Base-by-base conservation (phyloP, 1,140 invertebrate genomes). In the Nymphalis io region DNA sequence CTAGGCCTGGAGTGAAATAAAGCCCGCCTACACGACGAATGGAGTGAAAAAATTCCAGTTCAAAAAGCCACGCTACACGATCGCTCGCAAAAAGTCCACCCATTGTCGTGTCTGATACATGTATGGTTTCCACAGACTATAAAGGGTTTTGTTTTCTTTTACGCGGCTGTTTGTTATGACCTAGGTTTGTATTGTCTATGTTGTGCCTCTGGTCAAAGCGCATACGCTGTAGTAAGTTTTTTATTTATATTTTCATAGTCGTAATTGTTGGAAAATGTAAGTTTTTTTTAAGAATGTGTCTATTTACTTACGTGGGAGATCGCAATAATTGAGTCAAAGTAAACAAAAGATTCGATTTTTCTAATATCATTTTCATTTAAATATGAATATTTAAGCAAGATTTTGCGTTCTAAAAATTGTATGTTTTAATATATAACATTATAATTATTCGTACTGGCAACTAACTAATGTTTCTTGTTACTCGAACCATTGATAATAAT, bases 1-100 rank as follows among this genome's bases (percentile, higher is more conserved):
- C 87, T 89, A 74, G 66, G 38, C 73, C 68, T 72, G 74, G 74
- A 78, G 76, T 74, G 76, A 84, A 84, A 88, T 85, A 87, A 85
- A 84, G 80, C 81, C 64, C 71, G 80, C 80, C 64, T 73, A 73
- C 68, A 74, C 78, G 78, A 72, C 80, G 83, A 85, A 86, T 84
- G 84, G 79, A 87, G 84, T 84, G 85, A 88, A 90, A 88, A 89
- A 88, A 87, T 80, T 75, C 79, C 81, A 85, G 88, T 87, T 90
- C 86, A 90, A 90, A 89, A 86, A 87, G 85, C 80, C 82, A 87
- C 74, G 58, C 60, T 60, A 55, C 74, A 68, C 71, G 71, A 77
- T 69, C 75, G 68, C 55, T 66, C 48, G 76, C 78, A 83, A 85
- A 86, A 87, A 87, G 79, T 80, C 80, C 74, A 42, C 58, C 72